These are phyloP conservation scores for Campylomormyrus numenius DNA, from an alignment of 2,113 vertebrate genomes.

Conservation along the genomic window DNA sequence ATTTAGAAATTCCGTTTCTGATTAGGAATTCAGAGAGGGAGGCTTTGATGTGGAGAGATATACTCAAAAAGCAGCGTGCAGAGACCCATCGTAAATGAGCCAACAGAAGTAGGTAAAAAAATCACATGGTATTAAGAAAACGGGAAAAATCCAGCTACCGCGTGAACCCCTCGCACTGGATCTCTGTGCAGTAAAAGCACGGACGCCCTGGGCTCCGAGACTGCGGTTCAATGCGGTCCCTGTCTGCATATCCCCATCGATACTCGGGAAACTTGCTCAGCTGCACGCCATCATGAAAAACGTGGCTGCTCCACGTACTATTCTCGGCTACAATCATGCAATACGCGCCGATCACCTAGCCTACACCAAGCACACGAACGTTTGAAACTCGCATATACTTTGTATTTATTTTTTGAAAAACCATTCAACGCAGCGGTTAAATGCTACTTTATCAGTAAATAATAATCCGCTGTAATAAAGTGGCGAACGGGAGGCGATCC, in stretches of 20 bases:
- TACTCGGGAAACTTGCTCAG: neutral
- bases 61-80: neutral
- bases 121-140: neutral
- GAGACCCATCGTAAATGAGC: neutral
- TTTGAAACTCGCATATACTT: neutral
- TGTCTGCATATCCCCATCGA: neutral
- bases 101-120: neutral
- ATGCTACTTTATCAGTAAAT: neutral
- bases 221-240: neutral
- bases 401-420: neutral
- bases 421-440: neutral
- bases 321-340: neutral
- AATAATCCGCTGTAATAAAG: neutral
- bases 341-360: neutral
- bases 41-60: conserved; percentile 6
- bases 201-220: neutral
- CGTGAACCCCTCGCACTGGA: neutral
- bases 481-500: neutral
- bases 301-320: neutral
- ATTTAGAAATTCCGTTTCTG: conserved; percentile 17
- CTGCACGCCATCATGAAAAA: neutral
- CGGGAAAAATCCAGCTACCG: neutral
- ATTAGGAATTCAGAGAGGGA: neutral
- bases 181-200: neutral
- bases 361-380: neutral